These are phyloP conservation scores for Leptopterna dolabrata DNA, from an alignment of 2,888 invertebrate genomes.

Conservation along the genomic window DNA sequence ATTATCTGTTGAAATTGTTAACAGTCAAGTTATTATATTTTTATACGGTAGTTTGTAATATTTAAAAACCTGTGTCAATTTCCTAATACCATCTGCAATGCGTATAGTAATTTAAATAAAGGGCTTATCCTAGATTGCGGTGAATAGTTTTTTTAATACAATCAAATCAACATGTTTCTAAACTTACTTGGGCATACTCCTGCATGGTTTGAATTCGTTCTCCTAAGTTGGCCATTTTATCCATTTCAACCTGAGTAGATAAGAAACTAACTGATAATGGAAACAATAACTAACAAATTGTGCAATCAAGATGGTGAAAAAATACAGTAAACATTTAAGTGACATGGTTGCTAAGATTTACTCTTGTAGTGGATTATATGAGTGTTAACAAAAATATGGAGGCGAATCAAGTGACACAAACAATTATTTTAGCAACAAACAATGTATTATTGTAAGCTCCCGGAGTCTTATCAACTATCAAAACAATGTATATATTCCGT, in stretches of 20 bases:
- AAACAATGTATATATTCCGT: too few species aligned
- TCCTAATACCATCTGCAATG: too few species aligned
- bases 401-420: too few species aligned
- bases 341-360: background rate
- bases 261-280: background rate
- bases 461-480: too few species aligned
- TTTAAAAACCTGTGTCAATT: too few species aligned
- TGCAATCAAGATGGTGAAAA: background rate
- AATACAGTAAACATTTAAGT: background rate
- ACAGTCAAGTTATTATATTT: background rate
- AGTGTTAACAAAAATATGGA: too few species aligned
- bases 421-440: too few species aligned
- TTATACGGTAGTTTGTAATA: background rate
- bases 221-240: slow-evolving; percentile 57
- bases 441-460: too few species aligned
- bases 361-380: background rate
- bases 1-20: slow-evolving; percentile 59
- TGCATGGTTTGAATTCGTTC: slow-evolving; percentile 57
- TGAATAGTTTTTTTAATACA: too few species aligned
- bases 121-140: too few species aligned
- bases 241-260: slow-evolving; percentile 55
- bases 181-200: slow-evolving; percentile 58
- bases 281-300: background rate
- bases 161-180: too few species aligned
- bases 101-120: too few species aligned